These are phyloP conservation scores for Talpa occidentalis DNA, from an alignment of 2,113 vertebrate species.

Conservation along the genomic window DNA sequence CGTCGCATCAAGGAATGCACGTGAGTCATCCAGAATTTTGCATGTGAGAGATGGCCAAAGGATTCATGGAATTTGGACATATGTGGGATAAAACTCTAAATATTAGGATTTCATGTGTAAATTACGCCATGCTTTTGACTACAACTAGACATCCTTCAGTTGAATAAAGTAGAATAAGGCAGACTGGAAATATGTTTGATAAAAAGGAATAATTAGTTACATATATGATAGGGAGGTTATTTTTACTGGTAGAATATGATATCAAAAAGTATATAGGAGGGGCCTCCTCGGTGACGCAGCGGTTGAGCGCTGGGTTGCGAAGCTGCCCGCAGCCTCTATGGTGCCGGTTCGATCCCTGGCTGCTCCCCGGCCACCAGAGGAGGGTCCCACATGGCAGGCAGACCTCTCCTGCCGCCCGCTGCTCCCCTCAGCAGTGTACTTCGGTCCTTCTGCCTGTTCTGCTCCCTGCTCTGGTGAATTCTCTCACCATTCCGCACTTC, in stretches of 20 bases:
- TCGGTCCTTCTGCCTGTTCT: no score
- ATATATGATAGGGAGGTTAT: not conserved
- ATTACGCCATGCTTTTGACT: not conserved
- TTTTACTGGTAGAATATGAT: not conserved
- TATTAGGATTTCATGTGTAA: not conserved
- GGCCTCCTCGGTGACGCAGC: no score
- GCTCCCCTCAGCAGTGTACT: no score
- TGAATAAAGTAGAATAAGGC: not conserved
- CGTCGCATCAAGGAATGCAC: not conserved
- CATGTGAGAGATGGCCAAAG: not conserved
- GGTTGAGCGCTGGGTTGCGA: no score
- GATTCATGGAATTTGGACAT: not conserved
- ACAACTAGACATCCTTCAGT: not conserved
- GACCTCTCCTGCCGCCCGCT: no score
- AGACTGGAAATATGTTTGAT: not conserved
- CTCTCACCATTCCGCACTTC: no score
- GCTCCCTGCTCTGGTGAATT: no score
- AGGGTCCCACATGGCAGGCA: no score
- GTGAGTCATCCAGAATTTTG: slow-evolving; percentile 40
- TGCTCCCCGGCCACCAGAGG: no score
- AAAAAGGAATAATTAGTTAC: not conserved
- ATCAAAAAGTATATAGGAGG: not conserved
- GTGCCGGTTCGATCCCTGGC: no score
- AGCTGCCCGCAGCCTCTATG: no score
- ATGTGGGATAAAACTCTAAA: not conserved